Base-by-base conservation (phyloP, 2,113 vertebrate genomes). In the Talpa occidentalis region DNA sequence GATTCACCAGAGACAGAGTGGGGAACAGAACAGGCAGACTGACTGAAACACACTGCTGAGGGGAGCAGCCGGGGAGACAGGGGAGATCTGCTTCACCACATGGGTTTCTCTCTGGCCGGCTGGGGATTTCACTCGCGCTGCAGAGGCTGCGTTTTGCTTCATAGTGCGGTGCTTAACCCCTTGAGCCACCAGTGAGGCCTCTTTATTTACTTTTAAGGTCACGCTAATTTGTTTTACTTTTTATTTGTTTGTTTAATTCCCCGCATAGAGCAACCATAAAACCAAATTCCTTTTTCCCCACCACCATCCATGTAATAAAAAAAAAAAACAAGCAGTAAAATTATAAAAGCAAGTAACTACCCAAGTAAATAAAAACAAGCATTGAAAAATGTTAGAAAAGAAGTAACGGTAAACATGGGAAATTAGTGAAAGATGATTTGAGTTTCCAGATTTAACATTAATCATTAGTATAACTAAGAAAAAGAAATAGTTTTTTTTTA, bases 361-460 rank as follows among this genome's bases (percentile, higher is more conserved):
- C 16, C 64, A 26, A 67, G 42, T 70, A 44, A 76, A 78, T 59
- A 78, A 67, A 88, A 95, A 47, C 32, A 49, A 69, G n/a, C 54
- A 35, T 40, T 77, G 77, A 62, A 72, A 93, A 76, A 6, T 64
- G 12, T 79, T 79, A 32, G 5, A 70, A 74, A 91, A 73, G 56
- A 92, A 88, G 10, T 42, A 59, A 69, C 64, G 52, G 90, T 56
- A 95, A 93, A 59, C 37, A 40, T 10, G 26, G 64, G 60, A 83
- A 66, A 93, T 82, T 44, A 79, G 22, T 76, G 64, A 83, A 77
- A 56, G 17, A 47, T 47, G 19, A 73, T 81, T 88, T 90, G 35
- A 66, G 10, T 74, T 79, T 72, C 94, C 10, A 49, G 54, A 89
- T 21, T 81, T 85, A 26, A 56, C 37, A 77, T 84, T 40, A 67